Base-by-base conservation (phyloP, 2,113 vertebrate species). In the Carassius carassius region DNA sequence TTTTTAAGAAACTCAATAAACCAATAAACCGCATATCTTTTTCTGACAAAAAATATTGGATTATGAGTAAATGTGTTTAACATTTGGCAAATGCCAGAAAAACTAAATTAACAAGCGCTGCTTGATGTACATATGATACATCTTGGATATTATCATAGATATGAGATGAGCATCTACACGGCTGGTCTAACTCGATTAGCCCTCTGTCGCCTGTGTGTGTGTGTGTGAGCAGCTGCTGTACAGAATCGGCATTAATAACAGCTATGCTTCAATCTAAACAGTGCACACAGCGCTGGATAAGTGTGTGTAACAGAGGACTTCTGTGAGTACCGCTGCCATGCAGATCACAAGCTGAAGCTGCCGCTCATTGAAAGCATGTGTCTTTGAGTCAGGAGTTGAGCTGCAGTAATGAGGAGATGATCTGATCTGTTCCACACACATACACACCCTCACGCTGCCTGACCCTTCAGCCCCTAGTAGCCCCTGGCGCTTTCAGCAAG, bases 351-450 rank as follows among this genome's bases (percentile, higher is more conserved):
- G 54, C 44, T 4, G 6, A 32, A 9, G 82, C 77, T 51, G 32
- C 65, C 11, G 63, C 32, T 69, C 78, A 84, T 76, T 63, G 17
- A 49, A 78, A 69, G 63, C 19, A 77, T 65, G 63, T 78, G 81
- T 76, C n/a, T 60, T 77, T 19, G 29, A 79, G 79, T 85, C 83
- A 85, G 62, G 63, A 85, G 73, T 82, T 77, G 41, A 85, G 14
- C 72, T 79, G 62, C 74, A 88, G 72, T 88, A 67, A 85, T 80
- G 25, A 37, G 80, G 69, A 81, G 67, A 73, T 60, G 81, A 83
- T 82, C 77, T 56, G 63, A 82, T 67, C 63, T 74, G 63, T 44
- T 14, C 21, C 51, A 65, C 60, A 14, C 44, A 25, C 35, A 73
- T 44, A 73, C 44, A 16, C 32, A 32, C 37, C n/a, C 47, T 72